Base-by-base conservation (phyloP, 2,888 invertebrate genomes). In the Oconnorella tubifera region DNA sequence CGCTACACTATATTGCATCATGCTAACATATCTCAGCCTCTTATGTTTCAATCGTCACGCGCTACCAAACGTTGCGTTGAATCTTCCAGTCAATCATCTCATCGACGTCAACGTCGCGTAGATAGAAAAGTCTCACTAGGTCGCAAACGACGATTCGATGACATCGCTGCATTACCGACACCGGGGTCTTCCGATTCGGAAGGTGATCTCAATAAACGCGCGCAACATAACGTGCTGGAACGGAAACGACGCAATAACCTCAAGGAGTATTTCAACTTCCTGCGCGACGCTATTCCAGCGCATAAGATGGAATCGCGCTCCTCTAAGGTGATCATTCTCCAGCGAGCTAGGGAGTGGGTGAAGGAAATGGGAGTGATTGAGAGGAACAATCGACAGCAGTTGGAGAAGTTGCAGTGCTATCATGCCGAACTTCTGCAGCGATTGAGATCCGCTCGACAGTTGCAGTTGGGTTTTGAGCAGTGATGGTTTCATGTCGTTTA, bases 221-320 rank as follows among this genome's bases (percentile, higher is more conserved):
- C 88, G 74, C 85, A 91, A 75, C 95, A 95, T 85, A 95, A 95
- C 82, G 90, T 92, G 79, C 91, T 94, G 90, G 95, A 95, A 82
- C 86, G 94, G 63, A 89, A 90, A 79, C 86, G 95, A 72, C 87
- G 95, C 72, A 90, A 93, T 74, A 92, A 92, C 73, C 86, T 94
- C 70, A 89, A 91, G 79, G 90, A 90, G 79, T 88, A 90, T 50
- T 94, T 93, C 81, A 91, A 92, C 74, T 87, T 88, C 63, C 85
- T 95, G 62, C 88, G 91, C 76, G 86, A 86, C 68, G 86, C 89
- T 72, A 89, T 94, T 61, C 94, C 94, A 6, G 88, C 88, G 56
- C 87, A 92, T 57, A 85, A 86, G 75, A 87, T 88, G 72, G 89
- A 90, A 78, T 90, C 90, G 75, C 88, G 90, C 67, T 90, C 92